Evolutionary conservation across 2,797 vertebrate genomes (phyloP), one percentile per base, ranked within the genome.

Genomic region (Erithacus rubecula): DNA sequence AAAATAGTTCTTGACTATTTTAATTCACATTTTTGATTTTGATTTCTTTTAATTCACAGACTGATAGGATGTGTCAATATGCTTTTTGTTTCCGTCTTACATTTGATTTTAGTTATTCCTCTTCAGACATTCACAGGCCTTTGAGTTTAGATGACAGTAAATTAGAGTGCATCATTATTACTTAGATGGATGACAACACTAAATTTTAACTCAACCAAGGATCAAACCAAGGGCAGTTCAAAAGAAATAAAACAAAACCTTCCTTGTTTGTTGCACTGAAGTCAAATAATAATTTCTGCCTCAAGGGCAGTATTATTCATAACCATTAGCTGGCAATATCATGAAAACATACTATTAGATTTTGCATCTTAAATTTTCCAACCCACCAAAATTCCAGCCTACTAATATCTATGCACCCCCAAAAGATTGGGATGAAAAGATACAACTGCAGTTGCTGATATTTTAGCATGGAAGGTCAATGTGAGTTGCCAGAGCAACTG

Each of bases 121-220:
- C 53, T 92, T 83, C 51, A 89, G 52, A 88, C 8, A 63, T 41
- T 81, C 55, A 56, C 59, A 78, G 43, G 44, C 11, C 17, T 86
- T 68, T 83, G n/a, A 55, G 43, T 89, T 92, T 39, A 89, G 58
- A 86, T 52, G 51, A 41, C 51, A 83, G 71, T 81, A 94, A 90
- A 92, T 79, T 94, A 15, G 86, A 93, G 62, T 53, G 30, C 43
- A 91, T 89, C 32, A 17, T 79, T 75, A 51, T 71, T 83, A 72
- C 32, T 96, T 59, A 88, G n/a, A 89, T 53, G 37, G 53, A 91
- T 93, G 75, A 88, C 62, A 89, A 76, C 59, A 90, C 23, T 91
- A 83, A 91, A 86, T 95, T 87, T 94, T 88, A 92, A 92, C 63
- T 29, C 34, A 87, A 85, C 69, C 65, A 83, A 85, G 79, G 79